phyloP scores from a whole-genome alignment of 2,113 vertebrate species.

The Mus spicilegus region DNA sequence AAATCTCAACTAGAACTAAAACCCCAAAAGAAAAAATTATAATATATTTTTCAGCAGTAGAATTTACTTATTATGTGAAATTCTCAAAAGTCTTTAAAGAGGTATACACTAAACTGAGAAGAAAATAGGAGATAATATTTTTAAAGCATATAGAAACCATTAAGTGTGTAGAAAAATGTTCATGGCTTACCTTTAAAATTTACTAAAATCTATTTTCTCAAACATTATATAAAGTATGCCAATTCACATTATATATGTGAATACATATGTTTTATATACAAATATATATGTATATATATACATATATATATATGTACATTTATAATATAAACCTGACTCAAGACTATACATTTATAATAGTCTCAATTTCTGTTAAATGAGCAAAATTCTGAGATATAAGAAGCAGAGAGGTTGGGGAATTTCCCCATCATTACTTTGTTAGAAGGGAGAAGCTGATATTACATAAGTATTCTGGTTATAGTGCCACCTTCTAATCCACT shows the following conservation, averaged over 20 bases:
- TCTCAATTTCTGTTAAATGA: background rate
- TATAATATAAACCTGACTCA: background rate
- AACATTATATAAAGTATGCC: background rate
- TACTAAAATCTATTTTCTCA: background rate
- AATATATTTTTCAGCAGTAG: background rate
- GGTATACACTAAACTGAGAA: background rate
- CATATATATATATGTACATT: background rate
- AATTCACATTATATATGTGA: background rate
- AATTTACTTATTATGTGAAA: background rate
- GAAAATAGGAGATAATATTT: background rate
- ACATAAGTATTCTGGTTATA: background rate
- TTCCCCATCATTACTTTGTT: background rate
- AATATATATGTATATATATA: too few relatives aligned
- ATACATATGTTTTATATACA: too few relatives aligned
- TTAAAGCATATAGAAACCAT: background rate
- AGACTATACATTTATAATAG: background rate
- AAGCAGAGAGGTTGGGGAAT: background rate
- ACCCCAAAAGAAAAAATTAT: background rate
- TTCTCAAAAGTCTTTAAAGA: background rate
- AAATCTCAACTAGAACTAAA: background rate
- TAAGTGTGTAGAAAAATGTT: background rate
- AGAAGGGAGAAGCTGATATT: background rate
- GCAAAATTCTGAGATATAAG: background rate
- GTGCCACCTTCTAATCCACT: background rate
- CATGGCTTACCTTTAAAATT: background rate